Conservation (phyloP, 2,797 vertebrate genomes). For the Hemitrygon akajei region DNA sequence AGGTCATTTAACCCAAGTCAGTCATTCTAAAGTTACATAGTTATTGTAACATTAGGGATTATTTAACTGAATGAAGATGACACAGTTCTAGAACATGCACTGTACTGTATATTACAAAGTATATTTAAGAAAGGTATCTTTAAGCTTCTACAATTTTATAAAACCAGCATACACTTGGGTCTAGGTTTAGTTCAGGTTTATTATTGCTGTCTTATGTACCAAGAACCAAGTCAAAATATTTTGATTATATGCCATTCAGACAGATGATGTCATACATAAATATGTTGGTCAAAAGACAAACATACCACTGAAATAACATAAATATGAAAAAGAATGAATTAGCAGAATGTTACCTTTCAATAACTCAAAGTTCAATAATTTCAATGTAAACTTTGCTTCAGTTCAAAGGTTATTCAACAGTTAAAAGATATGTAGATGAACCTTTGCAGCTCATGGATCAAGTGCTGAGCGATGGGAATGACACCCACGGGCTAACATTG, state of each 20-base stretch:
- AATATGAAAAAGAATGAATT: background rate
- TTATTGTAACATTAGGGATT: background rate
- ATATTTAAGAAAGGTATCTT: background rate
- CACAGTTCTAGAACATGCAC: background rate
- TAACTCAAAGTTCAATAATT: background rate
- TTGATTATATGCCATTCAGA: no score
- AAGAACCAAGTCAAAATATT: background rate
- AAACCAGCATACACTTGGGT: background rate
- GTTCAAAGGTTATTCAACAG: no score
- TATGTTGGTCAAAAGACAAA: no score
- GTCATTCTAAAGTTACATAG: background rate
- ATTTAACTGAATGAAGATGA: background rate
- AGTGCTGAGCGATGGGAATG: no score
- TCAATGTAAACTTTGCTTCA: background rate
- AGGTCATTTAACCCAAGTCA: background rate
- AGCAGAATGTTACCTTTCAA: background rate
- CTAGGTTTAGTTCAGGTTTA: no score
- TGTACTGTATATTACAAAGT: background rate
- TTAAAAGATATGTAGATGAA: background rate
- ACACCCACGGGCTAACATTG: no score
- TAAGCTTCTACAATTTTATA: background rate
- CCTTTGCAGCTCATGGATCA: no score
- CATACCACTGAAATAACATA: background rate
- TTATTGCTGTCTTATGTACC: background rate
- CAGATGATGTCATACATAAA: no score